Conservation (phyloP, 1,140 invertebrate genomes). For the Zaprionus kolodkinae region DNA sequence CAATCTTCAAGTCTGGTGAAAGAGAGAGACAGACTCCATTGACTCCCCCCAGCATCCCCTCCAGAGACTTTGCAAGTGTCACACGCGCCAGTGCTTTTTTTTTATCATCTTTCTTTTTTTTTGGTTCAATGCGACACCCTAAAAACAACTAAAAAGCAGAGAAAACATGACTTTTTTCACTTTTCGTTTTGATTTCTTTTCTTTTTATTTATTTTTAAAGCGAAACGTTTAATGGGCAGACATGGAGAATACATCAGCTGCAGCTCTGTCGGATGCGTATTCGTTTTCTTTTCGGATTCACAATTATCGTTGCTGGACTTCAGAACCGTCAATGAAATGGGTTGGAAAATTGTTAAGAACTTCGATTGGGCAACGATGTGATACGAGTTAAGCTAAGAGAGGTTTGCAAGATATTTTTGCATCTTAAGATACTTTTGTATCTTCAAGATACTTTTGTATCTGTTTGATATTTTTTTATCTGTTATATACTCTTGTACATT, state of each 20-base stretch:
- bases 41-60: conserved; percentile 1
- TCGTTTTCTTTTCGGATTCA: neutral
- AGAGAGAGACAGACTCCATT: too few relatives aligned
- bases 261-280: conserved; percentile 22
- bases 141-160: conserved; percentile 27
- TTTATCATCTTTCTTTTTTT: conserved; percentile 16
- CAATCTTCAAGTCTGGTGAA: conserved; percentile 25
- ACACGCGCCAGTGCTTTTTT: conserved; percentile 71
- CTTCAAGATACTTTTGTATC: neutral
- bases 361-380: neutral
- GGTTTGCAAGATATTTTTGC: neutral
- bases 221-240: conserved; percentile 54
- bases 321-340: too few relatives aligned
- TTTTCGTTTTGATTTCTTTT: conserved; percentile 1
- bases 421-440: neutral
- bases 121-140: conserved; percentile 31
- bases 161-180: conserved; percentile 24
- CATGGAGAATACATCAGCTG: conserved; percentile 20
- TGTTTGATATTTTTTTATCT: neutral
- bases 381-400: neutral
- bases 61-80: conserved; percentile 63
- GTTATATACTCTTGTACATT: neutral
- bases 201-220: conserved; percentile 62
- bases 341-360: too few relatives aligned
- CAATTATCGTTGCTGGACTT: neutral